These are phyloP conservation scores for Orthonyx spaldingii DNA, from an alignment of 2,113 vertebrate species.

Conservation along the genomic window DNA sequence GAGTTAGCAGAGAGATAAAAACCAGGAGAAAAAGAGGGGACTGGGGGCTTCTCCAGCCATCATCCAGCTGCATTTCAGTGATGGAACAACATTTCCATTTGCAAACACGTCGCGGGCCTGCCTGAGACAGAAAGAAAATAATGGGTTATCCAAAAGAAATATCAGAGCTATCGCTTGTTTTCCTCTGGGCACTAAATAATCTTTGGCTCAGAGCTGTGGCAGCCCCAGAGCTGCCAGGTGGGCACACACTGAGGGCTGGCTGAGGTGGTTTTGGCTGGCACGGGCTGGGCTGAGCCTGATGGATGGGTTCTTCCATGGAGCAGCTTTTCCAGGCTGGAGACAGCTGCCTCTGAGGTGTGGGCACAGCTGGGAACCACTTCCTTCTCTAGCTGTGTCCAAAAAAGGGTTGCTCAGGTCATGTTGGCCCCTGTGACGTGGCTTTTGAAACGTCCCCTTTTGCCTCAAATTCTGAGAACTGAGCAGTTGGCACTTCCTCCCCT, in stretches of 20 bases:
- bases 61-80: background rate
- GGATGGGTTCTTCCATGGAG: background rate
- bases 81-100: background rate
- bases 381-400: rapidly evolving
- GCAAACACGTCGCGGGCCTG: background rate
- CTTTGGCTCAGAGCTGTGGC: background rate
- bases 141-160: constrained; percentile 20
- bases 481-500: background rate
- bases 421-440: background rate
- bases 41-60: background rate
- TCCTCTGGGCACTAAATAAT: background rate
- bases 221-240: background rate
- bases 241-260: background rate
- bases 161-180: background rate
- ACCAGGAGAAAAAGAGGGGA: background rate
- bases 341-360: background rate
- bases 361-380: background rate
- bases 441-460: background rate
- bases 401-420: rapidly evolving
- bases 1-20: background rate
- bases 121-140: constrained; percentile 27
- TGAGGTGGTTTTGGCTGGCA: background rate
- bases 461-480: background rate
- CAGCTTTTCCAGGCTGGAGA: background rate
- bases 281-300: background rate